A percentile compares a stretch with the other conserved stretches of the same genome.
Conservation (phyloP, 2,797 vertebrate genomes). For the Sebastiscus tertius region DNA sequence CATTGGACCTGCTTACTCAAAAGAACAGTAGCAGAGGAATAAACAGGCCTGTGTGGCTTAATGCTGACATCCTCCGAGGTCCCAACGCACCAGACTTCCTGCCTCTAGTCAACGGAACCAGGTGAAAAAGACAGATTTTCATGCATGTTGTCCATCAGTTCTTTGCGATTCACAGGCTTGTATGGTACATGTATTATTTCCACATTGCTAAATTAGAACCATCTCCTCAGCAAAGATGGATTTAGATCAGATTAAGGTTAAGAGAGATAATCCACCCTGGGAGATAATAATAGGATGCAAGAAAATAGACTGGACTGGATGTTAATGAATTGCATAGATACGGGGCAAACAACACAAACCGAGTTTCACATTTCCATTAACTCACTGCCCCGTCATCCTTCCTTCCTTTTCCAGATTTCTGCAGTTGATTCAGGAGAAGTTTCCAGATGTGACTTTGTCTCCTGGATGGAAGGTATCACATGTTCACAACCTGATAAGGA, state of each 20-base stretch:
- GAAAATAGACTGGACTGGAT: not conserved
- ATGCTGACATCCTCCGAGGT: slow-evolving; percentile 84
- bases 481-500: not conserved
- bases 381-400: not conserved
- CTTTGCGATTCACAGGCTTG: not conserved
- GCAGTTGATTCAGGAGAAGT: slow-evolving; percentile 82
- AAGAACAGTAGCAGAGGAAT: slow-evolving; percentile 70
- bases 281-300: not conserved
- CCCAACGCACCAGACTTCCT: slow-evolving; percentile 81
- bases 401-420: slow-evolving; percentile 81
- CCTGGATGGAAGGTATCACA: slow-evolving; percentile 85
- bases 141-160: not conserved
- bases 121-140: slow-evolving; percentile 55
- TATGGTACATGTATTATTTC: not conserved
- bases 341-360: not conserved
- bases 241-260: not conserved
- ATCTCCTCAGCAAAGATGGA: not conserved
- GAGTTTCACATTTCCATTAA: not conserved
- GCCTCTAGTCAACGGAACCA: slow-evolving; percentile 78
- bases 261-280: not conserved
- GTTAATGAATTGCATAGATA: not conserved
- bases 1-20: slow-evolving; percentile 74
- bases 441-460: slow-evolving; percentile 86
- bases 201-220: not conserved
- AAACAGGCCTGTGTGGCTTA: slow-evolving; percentile 84